These are phyloP conservation scores for Lytechinus variegatus DNA, from an alignment of 35 echinoderm and acorn worm genomes.

Conservation along the genomic window DNA sequence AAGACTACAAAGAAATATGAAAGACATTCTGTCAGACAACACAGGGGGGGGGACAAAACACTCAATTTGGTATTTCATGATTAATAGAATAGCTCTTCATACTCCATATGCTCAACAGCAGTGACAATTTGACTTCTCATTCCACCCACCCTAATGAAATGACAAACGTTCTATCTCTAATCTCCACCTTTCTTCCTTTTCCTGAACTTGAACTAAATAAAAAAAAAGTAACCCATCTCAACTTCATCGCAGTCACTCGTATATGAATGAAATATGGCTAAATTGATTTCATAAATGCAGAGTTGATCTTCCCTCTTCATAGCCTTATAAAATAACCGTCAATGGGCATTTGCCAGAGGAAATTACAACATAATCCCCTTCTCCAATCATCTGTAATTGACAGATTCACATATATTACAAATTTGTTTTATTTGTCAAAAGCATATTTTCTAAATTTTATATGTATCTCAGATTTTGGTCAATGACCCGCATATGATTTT, in stretches of 20 bases:
- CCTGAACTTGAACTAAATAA: neutral
- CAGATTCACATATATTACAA: constrained; percentile 33
- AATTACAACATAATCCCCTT: constrained; percentile 16
- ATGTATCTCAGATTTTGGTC: neutral
- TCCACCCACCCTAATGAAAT: constrained; percentile 12
- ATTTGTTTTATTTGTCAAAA: neutral
- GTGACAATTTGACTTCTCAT: constrained; percentile 24
- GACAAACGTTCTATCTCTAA: constrained; percentile 5
- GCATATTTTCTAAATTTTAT: neutral
- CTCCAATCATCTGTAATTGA: neutral
- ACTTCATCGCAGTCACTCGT: neutral
- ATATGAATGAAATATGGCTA: neutral
- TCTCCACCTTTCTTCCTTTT: neutral
- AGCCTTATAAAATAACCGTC: constrained; percentile 22
- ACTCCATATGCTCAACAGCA: neutral
- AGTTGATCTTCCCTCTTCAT: constrained; percentile 9
- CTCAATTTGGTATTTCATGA: neutral
- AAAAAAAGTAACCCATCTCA: neutral
- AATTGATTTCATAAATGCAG: neutral
- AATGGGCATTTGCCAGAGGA: constrained; percentile 10
- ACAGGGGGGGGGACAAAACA: neutral
- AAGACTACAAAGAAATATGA: neutral
- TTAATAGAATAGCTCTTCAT: neutral
- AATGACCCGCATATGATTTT: neutral
- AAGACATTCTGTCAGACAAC: neutral